Evolutionary conservation across 2,797 vertebrate species (phyloP), one percentile per base, ranked within the genome.

Genomic region (Diceros bicornis): DNA sequence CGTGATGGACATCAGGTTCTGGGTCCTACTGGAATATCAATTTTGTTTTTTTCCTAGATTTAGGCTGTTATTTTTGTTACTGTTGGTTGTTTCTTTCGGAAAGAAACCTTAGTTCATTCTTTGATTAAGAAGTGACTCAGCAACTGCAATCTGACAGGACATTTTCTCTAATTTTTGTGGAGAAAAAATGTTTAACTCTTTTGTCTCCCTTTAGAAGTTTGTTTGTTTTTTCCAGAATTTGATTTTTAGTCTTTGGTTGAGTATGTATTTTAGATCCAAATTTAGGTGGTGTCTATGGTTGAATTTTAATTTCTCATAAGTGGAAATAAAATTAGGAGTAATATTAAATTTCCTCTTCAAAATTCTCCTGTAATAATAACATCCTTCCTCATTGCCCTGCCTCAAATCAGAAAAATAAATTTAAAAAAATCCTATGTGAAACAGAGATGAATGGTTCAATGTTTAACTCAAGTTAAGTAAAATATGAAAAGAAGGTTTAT

Each of bases 41-140:
- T 92, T 96, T 71, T 92, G 29, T 90, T 96, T 78, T 83, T 95
- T 41, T 41, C 41, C 98, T 96, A 94, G 47, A 96, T 69, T 87
- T 78, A 71, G 8, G 75, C 57, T 92, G 83, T 97, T 95, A 72
- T 7, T 85, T 97, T 93, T 98, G 68, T 59, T 92, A 18, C 66
- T 81, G 14, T 92, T 97, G 87, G 77, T 34, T 75, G 57, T 41
- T 34, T 96, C 91, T 84, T 62, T 12, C 64, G 7, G 32, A 69
- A 81, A 83, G 77, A 55, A 85, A 61, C 13, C 55, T 20, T 68
- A 25, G 14, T 91, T 94, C 18, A 2, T 96, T 91, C 94, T 98
- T 97, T 95, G 83, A 37, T 91, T 75, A 93, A 97, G 90, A 97
- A 94, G 95, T 97, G 68, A 96, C 50, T 89, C 50, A 84, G 93